Base-by-base conservation (phyloP, 2,797 vertebrate genomes). In the Melanotaenia boesemani region DNA sequence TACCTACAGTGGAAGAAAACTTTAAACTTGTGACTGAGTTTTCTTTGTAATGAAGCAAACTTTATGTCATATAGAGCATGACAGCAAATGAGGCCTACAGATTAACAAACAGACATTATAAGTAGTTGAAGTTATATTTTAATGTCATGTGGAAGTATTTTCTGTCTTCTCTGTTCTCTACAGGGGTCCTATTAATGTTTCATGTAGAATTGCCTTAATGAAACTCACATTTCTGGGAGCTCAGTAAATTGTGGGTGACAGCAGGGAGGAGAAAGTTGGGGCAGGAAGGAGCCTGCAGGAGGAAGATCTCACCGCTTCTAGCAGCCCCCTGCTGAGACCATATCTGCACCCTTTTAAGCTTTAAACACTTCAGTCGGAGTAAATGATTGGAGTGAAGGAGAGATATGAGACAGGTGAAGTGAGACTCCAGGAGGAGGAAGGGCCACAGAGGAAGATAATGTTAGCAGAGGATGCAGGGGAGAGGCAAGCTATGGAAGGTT, bases 231-330 rank as follows among this genome's bases (percentile, higher is more conserved):
- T 88, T 84, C 83, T 79, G 62, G 11, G 58, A 6, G 13, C 41
- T 55, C 50, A 76, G 81, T 81, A 81, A 82, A 90, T 85, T 71
- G 80, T 68, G 75, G 78, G 70, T 80, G 87, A 89, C 32, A 54
- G 64, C 13, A 55, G 72, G 80, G 80, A 85, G 81, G 83, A 83
- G 81, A 48, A n/a, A n/a, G 61, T 60, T 70, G 59, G 79, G 65
- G 22, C 56, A 39, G 52, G 79, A 80, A 76, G 79, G 81, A 76
- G 81, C 74, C 2, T 13, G 71, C 68, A 57, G 71, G 72, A 84
- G 62, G 72, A 79, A 74, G 63, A 77, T 79, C 75, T 81, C 71
- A 70, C n/a, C 74, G 24, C 71, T 10, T 32, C 66, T n/a, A 50
- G 76, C 79, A 24, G 63, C 80, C 67, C 62, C 88, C 85, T 1